Conservation (phyloP, 2,113 vertebrate species). For the Salvelinus namaycush region DNA sequence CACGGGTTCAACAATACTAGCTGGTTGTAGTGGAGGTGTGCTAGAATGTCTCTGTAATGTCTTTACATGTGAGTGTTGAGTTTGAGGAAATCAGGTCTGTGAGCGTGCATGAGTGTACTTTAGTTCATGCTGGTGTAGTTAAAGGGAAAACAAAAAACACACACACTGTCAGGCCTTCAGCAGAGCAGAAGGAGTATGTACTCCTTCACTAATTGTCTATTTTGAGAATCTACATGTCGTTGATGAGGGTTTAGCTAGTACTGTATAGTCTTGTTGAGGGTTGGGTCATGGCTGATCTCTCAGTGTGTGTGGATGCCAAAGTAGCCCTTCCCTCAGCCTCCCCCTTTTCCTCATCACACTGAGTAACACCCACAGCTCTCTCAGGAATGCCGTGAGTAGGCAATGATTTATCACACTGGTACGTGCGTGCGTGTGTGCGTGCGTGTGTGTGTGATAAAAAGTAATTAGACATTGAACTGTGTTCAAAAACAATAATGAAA, state of each 20-base stretch:
- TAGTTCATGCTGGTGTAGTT: background rate
- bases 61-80: background rate
- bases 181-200: no score
- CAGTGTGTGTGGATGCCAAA: constrained; percentile 44
- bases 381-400: constrained; percentile 43
- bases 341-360: constrained; percentile 25
- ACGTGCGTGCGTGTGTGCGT: background rate
- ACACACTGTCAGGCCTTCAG: background rate
- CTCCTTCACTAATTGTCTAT: background rate
- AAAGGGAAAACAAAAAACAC: background rate
- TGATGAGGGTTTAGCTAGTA: background rate
- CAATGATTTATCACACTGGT: constrained; percentile 39
- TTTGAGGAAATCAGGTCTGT: background rate
- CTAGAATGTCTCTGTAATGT: background rate
- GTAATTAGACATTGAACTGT: background rate
- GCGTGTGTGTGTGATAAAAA: background rate
- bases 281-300: no score
- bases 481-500: background rate
- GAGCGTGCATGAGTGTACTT: background rate
- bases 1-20: background rate
- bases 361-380: constrained; percentile 19
- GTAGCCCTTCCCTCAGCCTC: constrained; percentile 28
- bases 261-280: no score
- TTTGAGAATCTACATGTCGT: background rate
- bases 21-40: background rate